Base-by-base conservation (phyloP, 1,140 invertebrate species). In the Drosophila lini region DNA sequence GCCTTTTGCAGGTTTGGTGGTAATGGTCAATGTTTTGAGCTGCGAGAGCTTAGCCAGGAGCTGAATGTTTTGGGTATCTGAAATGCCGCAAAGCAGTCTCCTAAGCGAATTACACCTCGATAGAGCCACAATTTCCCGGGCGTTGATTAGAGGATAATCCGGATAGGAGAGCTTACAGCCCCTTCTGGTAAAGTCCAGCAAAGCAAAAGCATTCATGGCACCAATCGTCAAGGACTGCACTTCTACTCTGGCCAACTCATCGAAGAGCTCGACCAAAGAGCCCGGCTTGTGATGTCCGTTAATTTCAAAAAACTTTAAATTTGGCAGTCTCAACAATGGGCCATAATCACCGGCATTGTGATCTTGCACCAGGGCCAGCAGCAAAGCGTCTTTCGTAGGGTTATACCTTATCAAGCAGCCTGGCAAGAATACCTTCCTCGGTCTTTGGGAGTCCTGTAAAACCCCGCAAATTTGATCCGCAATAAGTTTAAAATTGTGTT, bases 31-130 rank as follows among this genome's bases (percentile, higher is more conserved):
- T n/a, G 2, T 2, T 60, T 19, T 16, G 4, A 60, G 58, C 3
- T 25, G 19, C 11, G 25, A 36, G 25, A 60, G 58, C 2, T 60
- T n/a, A 22, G 11, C 8, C 9, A 60, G n/a, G 5, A 52, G 58
- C 4, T 60, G 9, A 34, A 60, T 16, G 22, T 60, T 60, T 5
- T 5, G 10, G 44, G 44, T 36, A 16, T 60, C 19, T 15, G 44
- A 25, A 22, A 60, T 13, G 2, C 19, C 44, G n/a, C 31, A 52
- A 16, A 16, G 2, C 1, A 60, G 15, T 3, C 5, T 52, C 3
- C 1, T 36, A 5, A 60, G 32, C 7, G 13, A 25, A 2, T 50
- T 36, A 11, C 58, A 60, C n/a, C 15, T 52, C 2, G 58, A 52
- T 0, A 60, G 44, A 1, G 58, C 44, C 3, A 1, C 7, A 9